Conservation (phyloP, 2,797 vertebrate species). For the Coilia nasus region DNA sequence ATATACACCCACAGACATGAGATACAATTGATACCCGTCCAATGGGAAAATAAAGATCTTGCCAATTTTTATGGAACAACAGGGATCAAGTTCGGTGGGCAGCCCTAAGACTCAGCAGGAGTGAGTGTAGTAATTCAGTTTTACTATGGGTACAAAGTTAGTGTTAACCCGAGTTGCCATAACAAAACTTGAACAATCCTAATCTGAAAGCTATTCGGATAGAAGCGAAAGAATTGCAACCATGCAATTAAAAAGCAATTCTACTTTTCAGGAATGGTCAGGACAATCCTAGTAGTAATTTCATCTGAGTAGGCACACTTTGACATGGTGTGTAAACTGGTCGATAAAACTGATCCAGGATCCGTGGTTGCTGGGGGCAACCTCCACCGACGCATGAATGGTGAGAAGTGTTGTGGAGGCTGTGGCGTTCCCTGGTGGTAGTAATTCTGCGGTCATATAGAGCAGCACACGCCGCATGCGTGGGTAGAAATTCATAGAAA, state of each 20-base stretch:
- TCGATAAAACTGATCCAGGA: slow-evolving; percentile 11
- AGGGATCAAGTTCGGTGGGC: slow-evolving; percentile 65
- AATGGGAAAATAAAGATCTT: slow-evolving; percentile 58
- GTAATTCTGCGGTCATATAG: not conserved
- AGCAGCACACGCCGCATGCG: not conserved
- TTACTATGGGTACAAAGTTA: slow-evolving; percentile 5
- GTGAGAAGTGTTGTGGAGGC: not conserved
- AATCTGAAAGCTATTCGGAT: not conserved
- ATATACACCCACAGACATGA: not conserved
- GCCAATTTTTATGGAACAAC: slow-evolving; percentile 38
- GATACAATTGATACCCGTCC: slow-evolving; percentile 43
- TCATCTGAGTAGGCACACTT: no score
- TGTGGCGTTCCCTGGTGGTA: slow-evolving; percentile 20
- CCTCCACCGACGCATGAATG: not conserved
- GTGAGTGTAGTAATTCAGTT: slow-evolving; percentile 21
- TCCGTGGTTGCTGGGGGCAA: slow-evolving; percentile 10
- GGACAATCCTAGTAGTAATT: no score
- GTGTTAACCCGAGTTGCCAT: not conserved
- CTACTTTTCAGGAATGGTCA: no score
- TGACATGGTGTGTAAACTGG: not conserved
- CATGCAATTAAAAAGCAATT: no score
- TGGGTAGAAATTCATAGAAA: slow-evolving; percentile 6
- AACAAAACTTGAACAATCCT: not conserved
- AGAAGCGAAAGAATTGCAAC: not conserved
- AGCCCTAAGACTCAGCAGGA: slow-evolving; percentile 33